Base-by-base conservation (phyloP, 2,888 invertebrate genomes). In the Agrotis clavis region DNA sequence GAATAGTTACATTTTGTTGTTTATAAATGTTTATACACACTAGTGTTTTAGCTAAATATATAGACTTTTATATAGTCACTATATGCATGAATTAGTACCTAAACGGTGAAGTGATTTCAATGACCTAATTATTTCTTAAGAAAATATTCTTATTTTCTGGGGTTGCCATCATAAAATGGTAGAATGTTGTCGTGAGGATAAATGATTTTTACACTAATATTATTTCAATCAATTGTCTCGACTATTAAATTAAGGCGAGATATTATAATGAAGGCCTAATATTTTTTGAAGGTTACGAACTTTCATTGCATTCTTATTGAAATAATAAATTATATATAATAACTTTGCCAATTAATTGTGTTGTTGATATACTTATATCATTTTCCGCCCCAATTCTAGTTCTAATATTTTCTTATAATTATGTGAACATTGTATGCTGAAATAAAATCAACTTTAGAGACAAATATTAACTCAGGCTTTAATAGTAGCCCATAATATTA, bases 51-150 rank as follows among this genome's bases (percentile, higher is more conserved):
- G 79, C 87, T 85, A 85, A 82, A 75, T 85, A 82, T 86, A 85
- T 82, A 87, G 81, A 86, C 85, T 88, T 89, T 88, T 90, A 87
- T 90, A 89, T 87, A 89, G 90, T 84, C 82, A 86, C 77, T 87
- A 87, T 82, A 73, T 86, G 86, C 82, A 80, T 82, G 74, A 83
- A 85, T 83, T 82, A 81, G 84, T 77, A 77, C 48, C 66, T 82
- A 62, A 70, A 71, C 9, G 50, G 75, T 75, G 57, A 71, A 72
- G 69, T 77, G 77, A 78, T 81, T 80, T 75, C 74, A 64, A 75
- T 71, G 56, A 74, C 66, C 77, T 74, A 71, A 57, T 61, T 72
- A 67, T 75, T 67, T 65, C 47, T 71, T 71, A 66, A 57, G 45
- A 47, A 41, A 41, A 71, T 61, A 59, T 64, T 50, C 62, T 67